These are phyloP conservation scores for Drosophila trapezifrons DNA, from an alignment of 1,140 invertebrate genomes.

Conservation along the genomic window DNA sequence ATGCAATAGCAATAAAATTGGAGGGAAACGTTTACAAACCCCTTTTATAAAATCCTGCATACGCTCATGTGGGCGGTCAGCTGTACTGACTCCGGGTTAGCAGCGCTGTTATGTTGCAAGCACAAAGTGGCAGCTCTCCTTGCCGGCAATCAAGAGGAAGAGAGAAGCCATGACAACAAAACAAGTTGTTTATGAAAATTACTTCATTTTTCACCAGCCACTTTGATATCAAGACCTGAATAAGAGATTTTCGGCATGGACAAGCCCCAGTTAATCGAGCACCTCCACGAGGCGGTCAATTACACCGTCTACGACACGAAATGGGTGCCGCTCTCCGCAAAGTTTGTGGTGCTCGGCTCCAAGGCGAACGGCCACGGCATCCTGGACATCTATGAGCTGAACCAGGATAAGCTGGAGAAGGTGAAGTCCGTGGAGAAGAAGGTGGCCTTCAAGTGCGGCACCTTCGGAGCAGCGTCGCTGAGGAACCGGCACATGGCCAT, in stretches of 20 bases:
- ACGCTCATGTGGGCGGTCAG: no score
- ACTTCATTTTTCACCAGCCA: slow-evolving; percentile 22
- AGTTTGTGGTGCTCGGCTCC: slow-evolving; percentile 95
- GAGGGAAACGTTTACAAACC: not conserved
- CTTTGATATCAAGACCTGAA: slow-evolving; percentile 10
- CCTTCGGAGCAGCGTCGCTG: slow-evolving; percentile 94
- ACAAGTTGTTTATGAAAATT: slow-evolving; percentile 50
- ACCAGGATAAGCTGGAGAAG: slow-evolving; percentile 89
- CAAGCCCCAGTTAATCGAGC: slow-evolving; percentile 95
- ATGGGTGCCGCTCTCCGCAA: slow-evolving; percentile 97
- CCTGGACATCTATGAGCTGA: slow-evolving; percentile 94
- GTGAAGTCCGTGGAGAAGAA: slow-evolving; percentile 91
- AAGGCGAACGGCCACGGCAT: slow-evolving; percentile 92
- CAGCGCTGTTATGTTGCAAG: not conserved
- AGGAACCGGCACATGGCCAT: slow-evolving; percentile 93
- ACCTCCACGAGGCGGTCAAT: slow-evolving; percentile 92
- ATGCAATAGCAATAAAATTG: not conserved
- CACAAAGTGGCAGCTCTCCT: not conserved
- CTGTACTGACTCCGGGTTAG: no score
- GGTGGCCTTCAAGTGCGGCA: slow-evolving; percentile 95
- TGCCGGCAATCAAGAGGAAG: slow-evolving; percentile 7
- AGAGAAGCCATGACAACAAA: slow-evolving; percentile 56
- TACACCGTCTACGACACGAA: slow-evolving; percentile 96
- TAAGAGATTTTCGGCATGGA: slow-evolving; percentile 82
- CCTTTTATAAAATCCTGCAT: no score